Conservation (phyloP, 2,113 vertebrate genomes). For the Anolis carolinensis region DNA sequence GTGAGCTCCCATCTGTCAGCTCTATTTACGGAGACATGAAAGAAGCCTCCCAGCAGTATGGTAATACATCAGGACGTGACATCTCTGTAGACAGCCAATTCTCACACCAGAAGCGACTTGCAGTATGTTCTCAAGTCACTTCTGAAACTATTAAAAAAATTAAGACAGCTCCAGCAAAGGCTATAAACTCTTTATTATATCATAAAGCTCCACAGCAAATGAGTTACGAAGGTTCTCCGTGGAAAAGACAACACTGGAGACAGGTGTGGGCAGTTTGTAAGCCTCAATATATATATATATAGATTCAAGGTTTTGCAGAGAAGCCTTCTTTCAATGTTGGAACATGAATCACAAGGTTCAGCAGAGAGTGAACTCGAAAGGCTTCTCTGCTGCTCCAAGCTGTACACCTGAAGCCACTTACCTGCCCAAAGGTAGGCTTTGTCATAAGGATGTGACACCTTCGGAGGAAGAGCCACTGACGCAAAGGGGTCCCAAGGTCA, state of each 20-base stretch:
- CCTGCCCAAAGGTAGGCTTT: background rate
- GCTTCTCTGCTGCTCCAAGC: background rate
- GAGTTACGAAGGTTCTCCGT: background rate
- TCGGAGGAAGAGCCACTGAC: background rate
- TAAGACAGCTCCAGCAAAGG: background rate
- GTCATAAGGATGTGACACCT: background rate
- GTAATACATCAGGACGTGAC: too few relatives aligned
- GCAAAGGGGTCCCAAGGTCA: background rate
- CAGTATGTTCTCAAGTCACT: too few relatives aligned
- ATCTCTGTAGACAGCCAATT: too few relatives aligned
- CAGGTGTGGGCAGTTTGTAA: too few relatives aligned
- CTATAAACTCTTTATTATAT: background rate
- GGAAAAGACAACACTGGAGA: background rate
- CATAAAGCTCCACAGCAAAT: background rate
- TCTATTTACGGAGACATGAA: too few relatives aligned
- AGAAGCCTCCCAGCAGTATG: too few relatives aligned
- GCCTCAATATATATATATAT: background rate
- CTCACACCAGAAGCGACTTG: too few relatives aligned
- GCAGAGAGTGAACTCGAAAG: background rate
- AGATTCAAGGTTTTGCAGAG: background rate
- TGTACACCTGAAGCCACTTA: too few relatives aligned
- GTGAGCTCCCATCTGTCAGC: too few relatives aligned
- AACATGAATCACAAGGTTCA: background rate
- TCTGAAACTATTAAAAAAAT: too few relatives aligned
- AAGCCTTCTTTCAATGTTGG: background rate